phyloP scores from a whole-genome alignment of 2,888 invertebrate genomes.

The Platypus cylindrus region DNA sequence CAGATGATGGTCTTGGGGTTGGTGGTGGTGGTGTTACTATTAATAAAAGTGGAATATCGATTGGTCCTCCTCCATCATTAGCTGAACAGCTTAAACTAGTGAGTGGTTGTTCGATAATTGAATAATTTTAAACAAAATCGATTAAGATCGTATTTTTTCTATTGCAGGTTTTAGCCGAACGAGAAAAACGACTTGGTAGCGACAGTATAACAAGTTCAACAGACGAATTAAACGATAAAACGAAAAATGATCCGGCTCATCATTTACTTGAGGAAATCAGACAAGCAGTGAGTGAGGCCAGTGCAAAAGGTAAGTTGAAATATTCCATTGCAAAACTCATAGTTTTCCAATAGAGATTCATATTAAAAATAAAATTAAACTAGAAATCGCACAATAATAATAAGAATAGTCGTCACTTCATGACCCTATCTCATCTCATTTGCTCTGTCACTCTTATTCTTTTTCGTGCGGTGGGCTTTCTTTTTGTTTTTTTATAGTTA shows the following conservation, averaged over 20 bases:
- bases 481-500: constrained; percentile 44
- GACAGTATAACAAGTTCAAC: constrained; percentile 42
- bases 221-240: constrained; percentile 45
- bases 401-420: too few species aligned
- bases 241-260: constrained; percentile 57
- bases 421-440: too few species aligned
- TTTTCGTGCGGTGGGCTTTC: background rate
- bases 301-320: constrained; percentile 63
- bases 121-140: too few species aligned
- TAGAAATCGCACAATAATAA: too few species aligned
- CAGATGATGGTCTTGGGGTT: constrained; percentile 20
- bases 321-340: too few species aligned
- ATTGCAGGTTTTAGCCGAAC: constrained; percentile 55
- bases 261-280: constrained; percentile 78
- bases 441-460: constrained; percentile 1
- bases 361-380: too few species aligned
- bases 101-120: too few species aligned
- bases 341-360: too few species aligned
- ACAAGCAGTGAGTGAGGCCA: constrained; percentile 78
- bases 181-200: constrained; percentile 57
- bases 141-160: too few species aligned
- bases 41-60: constrained; percentile 32
- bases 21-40: constrained; percentile 16
- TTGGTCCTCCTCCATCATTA: constrained; percentile 63
- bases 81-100: constrained; percentile 78